A percentile compares a stretch with the other conserved stretches of the same genome.
phyloP scores from a whole-genome alignment of 2,113 vertebrate genomes.

The Aldabrachelys gigantea region DNA sequence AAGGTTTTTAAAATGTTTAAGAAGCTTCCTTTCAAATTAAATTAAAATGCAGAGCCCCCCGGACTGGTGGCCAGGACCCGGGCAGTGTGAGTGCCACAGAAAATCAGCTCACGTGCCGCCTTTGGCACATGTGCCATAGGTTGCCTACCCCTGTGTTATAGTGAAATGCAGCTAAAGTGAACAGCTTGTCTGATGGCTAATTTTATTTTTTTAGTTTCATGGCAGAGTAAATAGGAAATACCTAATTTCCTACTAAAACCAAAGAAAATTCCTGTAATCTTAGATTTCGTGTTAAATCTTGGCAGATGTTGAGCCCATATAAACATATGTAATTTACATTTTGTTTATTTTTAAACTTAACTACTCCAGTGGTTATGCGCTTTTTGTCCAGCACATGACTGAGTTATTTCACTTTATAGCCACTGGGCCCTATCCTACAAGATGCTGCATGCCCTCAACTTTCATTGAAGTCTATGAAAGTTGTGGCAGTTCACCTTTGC shows the following conservation, averaged over 20 bases:
- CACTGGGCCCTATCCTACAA: background rate
- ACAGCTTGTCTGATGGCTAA: background rate
- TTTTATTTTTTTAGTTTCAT: background rate
- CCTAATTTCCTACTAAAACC: background rate
- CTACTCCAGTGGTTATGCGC: background rate
- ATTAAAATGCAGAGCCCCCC: too few species aligned
- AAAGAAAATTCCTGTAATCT: background rate
- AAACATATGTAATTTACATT: background rate
- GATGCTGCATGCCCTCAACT: background rate
- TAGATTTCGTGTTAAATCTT: background rate
- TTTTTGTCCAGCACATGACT: conserved; percentile 1
- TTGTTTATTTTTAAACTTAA: conserved; percentile 23
- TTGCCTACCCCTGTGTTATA: background rate
- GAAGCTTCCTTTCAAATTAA: too few species aligned
- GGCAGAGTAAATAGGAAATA: conserved; percentile 6
- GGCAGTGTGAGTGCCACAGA: too few species aligned
- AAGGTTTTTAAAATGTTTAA: too few species aligned
- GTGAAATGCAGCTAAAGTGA: background rate
- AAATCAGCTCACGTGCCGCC: too few species aligned
- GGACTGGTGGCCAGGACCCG: too few species aligned
- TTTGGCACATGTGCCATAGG: too few species aligned
- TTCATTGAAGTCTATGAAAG: background rate
- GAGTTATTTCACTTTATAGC: conserved; percentile 6
- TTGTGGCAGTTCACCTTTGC: background rate
- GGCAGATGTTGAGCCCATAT: background rate